phyloP scores from a whole-genome alignment of 2,888 invertebrate species.

The Miltochrista miniata region DNA sequence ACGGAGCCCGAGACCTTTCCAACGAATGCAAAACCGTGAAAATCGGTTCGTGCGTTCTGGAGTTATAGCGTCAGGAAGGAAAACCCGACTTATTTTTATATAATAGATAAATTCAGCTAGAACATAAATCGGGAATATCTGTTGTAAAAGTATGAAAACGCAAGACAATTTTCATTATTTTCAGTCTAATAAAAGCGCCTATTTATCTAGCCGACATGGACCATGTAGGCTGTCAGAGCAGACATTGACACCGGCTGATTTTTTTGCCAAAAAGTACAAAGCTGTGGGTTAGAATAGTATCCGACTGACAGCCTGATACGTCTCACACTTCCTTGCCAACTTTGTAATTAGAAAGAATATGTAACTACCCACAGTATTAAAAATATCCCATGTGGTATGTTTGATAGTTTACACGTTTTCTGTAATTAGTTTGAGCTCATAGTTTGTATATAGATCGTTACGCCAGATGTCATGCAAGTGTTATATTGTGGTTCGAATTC shows the following conservation, averaged over 20 bases:
- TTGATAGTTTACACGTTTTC: constrained; percentile 53
- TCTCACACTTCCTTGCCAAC: constrained; percentile 76
- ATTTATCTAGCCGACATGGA: constrained; percentile 62
- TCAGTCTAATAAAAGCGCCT: constrained; percentile 49
- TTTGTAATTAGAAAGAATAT: constrained; percentile 76
- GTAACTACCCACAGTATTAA: constrained; percentile 51
- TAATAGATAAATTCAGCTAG: background rate
- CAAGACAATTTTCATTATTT: constrained; percentile 56
- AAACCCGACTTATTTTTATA: no score
- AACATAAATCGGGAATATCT: constrained; percentile 1
- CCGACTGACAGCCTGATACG: constrained; percentile 70
- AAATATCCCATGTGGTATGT: constrained; percentile 55
- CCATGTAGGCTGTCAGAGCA: constrained; percentile 74
- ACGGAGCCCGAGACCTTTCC: no score
- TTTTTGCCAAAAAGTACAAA: constrained; percentile 72
- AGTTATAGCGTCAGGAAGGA: no score
- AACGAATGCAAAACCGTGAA: no score
- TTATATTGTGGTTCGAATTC: constrained; percentile 16
- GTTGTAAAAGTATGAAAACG: constrained; percentile 25
- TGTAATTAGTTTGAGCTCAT: constrained; percentile 59
- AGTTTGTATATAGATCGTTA: constrained; percentile 57
- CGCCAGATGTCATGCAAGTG: constrained; percentile 51
- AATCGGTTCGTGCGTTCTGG: no score
- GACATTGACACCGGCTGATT: constrained; percentile 73
- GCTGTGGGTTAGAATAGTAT: constrained; percentile 68